These are phyloP conservation scores for Cheilosia scutellata DNA, from an alignment of 2,888 invertebrate species.

Conservation along the genomic window DNA sequence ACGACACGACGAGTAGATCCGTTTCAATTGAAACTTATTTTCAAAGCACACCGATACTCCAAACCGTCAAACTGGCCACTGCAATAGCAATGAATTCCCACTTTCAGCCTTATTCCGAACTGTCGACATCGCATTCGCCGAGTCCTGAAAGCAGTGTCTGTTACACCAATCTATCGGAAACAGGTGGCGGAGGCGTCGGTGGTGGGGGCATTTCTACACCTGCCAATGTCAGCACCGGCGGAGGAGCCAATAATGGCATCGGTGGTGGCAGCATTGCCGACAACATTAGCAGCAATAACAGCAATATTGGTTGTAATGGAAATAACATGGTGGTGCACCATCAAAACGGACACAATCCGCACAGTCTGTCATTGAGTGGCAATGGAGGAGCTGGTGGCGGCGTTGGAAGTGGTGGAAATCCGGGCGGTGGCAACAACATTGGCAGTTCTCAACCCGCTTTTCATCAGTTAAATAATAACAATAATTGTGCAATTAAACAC, in stretches of 20 bases:
- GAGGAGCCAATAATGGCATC: constrained; percentile 38
- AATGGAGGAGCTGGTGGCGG: not conserved
- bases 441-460: constrained; percentile 74
- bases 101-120: constrained; percentile 92
- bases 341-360: constrained; percentile 70
- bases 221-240: constrained; percentile 28
- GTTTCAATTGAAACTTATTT: not conserved
- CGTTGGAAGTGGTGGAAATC: constrained; percentile 15
- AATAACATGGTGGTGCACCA: constrained; percentile 77
- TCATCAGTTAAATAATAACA: constrained; percentile 79
- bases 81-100: constrained; percentile 94
- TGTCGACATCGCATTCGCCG: constrained; percentile 90
- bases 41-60: constrained; percentile 9
- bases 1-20: not conserved
- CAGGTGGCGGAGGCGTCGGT: constrained; percentile 66
- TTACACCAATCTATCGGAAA: constrained; percentile 85
- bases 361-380: constrained; percentile 54
- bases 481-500: constrained; percentile 86
- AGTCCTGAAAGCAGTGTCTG: constrained; percentile 88
- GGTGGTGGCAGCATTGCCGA: constrained; percentile 53
- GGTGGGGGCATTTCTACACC: constrained; percentile 48
- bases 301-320: constrained; percentile 68
- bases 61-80: constrained; percentile 91
- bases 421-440: constrained; percentile 35
- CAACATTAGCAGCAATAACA: constrained; percentile 59